Conservation (phyloP, 2,113 vertebrate genomes). For the Silurus asotus region DNA sequence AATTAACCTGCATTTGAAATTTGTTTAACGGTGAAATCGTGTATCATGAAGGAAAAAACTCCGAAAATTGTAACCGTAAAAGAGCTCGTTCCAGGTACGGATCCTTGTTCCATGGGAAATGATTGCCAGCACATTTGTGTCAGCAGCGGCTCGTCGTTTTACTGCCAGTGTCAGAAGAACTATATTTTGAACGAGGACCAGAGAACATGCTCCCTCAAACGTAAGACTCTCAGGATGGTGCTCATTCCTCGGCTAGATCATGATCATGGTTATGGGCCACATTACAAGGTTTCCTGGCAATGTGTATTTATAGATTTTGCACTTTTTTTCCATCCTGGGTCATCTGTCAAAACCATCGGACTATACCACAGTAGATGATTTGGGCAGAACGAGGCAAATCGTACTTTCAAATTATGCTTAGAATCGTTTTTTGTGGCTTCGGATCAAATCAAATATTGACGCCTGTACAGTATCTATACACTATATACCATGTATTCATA, state of each 20-base stretch:
- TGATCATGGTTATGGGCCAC: background rate
- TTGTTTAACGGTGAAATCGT: slow-evolving; percentile 19
- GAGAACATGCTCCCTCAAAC: slow-evolving; percentile 69
- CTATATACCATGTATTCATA: no score
- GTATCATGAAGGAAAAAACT: background rate
- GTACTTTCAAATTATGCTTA: background rate
- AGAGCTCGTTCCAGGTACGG: slow-evolving; percentile 58
- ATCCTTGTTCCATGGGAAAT: slow-evolving; percentile 63
- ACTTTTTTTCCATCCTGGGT: background rate
- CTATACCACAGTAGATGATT: no score
- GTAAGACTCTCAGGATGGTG: slow-evolving; percentile 67
- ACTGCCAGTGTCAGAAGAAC: slow-evolving; percentile 68
- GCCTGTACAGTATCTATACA: no score
- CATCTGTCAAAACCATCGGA: background rate
- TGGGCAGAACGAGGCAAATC: no score
- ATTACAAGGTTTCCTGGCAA: background rate
- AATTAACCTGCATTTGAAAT: background rate
- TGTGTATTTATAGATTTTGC: background rate
- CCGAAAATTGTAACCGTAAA: background rate
- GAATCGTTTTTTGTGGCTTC: no score
- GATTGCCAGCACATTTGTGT: slow-evolving; percentile 73
- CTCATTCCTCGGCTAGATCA: background rate
- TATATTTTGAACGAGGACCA: slow-evolving; percentile 70
- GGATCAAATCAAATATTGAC: background rate
- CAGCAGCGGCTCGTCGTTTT: slow-evolving; percentile 56